Conservation (phyloP, 1,140 invertebrate species). For the Zeugodacus cucurbitae region DNA sequence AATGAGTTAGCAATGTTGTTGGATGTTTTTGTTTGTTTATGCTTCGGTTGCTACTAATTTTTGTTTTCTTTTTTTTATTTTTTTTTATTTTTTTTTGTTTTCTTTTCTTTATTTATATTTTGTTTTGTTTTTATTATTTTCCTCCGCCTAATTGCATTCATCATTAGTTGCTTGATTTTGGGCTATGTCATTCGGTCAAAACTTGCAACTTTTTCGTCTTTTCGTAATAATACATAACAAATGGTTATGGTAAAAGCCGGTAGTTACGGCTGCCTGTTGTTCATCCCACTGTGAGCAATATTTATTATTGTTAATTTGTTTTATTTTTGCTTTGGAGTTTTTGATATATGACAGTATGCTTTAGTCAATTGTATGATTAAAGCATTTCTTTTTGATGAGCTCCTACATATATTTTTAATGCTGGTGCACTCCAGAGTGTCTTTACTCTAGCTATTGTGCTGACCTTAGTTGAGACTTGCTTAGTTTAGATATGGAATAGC, state of each 20-base stretch:
- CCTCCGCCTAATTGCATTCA: background rate
- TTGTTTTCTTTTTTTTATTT: background rate
- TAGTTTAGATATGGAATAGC: too few relatives aligned
- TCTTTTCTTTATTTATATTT: background rate
- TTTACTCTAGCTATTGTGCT: too few relatives aligned
- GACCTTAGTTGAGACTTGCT: too few relatives aligned
- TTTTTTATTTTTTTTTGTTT: background rate
- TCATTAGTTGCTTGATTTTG: background rate
- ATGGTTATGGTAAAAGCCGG: background rate
- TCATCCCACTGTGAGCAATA: background rate
- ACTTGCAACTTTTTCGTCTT: background rate
- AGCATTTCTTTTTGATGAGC: too few relatives aligned
- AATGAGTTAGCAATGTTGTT: too few relatives aligned
- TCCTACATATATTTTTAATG: too few relatives aligned
- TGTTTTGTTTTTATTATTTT: background rate
- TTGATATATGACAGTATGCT: background rate
- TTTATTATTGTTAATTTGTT: background rate
- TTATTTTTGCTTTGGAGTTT: background rate
- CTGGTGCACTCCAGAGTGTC: too few relatives aligned
- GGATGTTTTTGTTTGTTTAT: too few relatives aligned
- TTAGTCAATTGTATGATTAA: too few relatives aligned
- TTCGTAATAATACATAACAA: background rate
- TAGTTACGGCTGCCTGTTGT: background rate
- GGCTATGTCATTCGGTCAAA: background rate
- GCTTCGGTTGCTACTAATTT: background rate